phyloP scores from a whole-genome alignment of 2,113 vertebrate species.

The Columba janthina region DNA sequence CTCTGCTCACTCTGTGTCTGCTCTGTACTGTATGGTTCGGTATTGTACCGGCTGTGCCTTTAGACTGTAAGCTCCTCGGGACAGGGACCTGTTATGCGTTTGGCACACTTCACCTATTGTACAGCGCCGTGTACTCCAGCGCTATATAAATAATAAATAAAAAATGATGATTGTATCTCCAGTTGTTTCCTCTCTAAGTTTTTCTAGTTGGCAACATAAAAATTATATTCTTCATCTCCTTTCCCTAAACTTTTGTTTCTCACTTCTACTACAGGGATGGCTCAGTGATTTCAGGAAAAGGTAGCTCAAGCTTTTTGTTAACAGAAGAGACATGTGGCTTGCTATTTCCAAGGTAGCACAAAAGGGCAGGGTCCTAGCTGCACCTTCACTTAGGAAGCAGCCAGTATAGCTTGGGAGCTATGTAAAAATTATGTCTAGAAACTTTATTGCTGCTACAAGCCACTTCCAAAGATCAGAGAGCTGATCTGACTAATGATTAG shows the following conservation, averaged over 20 bases:
- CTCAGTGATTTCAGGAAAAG: slow-evolving; percentile 3
- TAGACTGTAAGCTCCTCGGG: slow-evolving; percentile 66
- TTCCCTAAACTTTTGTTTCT: background rate
- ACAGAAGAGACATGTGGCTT: background rate
- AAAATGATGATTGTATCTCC: slow-evolving; percentile 22
- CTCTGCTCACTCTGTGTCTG: slow-evolving; percentile 69
- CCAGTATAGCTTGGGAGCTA: background rate
- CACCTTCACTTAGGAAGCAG: background rate
- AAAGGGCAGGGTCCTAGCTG: background rate
- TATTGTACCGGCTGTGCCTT: slow-evolving; percentile 66
- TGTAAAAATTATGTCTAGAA: slow-evolving; percentile 17
- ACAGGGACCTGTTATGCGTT: slow-evolving; percentile 66
- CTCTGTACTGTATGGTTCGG: slow-evolving; percentile 67
- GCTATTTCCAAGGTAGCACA: background rate
- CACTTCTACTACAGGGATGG: background rate
- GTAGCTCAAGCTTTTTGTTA: background rate
- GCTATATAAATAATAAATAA: slow-evolving; percentile 67
- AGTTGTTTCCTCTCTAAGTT: background rate
- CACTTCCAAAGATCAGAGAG: slow-evolving; percentile 47
- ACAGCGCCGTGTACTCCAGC: slow-evolving; percentile 63
- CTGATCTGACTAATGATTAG: slow-evolving; percentile 48
- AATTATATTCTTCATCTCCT: background rate
- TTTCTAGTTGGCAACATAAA: background rate
- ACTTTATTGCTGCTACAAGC: background rate
- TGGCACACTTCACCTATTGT: slow-evolving; percentile 69